These are phyloP conservation scores for Mimachlamys varia DNA, from an alignment of 2,888 invertebrate species.

Conservation along the genomic window DNA sequence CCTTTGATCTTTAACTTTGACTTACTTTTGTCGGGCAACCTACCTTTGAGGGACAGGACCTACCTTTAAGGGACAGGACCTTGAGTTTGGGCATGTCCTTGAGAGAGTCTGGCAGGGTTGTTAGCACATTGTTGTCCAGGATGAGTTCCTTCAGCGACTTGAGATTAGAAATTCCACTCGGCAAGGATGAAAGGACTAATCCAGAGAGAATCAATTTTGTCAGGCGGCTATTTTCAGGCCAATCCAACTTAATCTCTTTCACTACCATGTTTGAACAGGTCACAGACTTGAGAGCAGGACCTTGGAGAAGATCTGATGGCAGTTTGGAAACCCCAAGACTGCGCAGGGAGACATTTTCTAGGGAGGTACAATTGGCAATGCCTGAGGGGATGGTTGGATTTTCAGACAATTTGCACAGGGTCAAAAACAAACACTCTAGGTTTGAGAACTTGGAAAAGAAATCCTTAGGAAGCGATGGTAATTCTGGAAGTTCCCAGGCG, in stretches of 20 bases:
- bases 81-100: slow-evolving; percentile 65
- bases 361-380: slow-evolving; percentile 58
- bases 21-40: no score
- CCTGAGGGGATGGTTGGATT: slow-evolving; percentile 58
- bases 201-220: slow-evolving; percentile 65
- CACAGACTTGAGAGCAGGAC: slow-evolving; percentile 53
- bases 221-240: slow-evolving; percentile 61
- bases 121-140: slow-evolving; percentile 72
- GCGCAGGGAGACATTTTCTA: slow-evolving; percentile 62
- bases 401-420: slow-evolving; percentile 37
- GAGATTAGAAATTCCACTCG: slow-evolving; percentile 66
- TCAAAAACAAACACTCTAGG: slow-evolving; percentile 61
- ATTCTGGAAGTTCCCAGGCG: slow-evolving; percentile 54
- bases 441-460: slow-evolving; percentile 68
- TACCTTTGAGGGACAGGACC: background rate
- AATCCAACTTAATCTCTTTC: slow-evolving; percentile 61
- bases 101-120: slow-evolving; percentile 70
- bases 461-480: slow-evolving; percentile 60
- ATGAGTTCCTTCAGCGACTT: slow-evolving; percentile 63
- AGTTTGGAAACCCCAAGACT: slow-evolving; percentile 61
- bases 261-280: slow-evolving; percentile 59
- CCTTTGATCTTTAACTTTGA: no score
- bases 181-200: slow-evolving; percentile 67
- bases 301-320: slow-evolving; percentile 64
- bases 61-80: slow-evolving; percentile 67